phyloP scores from a whole-genome alignment of 2,797 vertebrate species.

The Myotis daubentonii region DNA sequence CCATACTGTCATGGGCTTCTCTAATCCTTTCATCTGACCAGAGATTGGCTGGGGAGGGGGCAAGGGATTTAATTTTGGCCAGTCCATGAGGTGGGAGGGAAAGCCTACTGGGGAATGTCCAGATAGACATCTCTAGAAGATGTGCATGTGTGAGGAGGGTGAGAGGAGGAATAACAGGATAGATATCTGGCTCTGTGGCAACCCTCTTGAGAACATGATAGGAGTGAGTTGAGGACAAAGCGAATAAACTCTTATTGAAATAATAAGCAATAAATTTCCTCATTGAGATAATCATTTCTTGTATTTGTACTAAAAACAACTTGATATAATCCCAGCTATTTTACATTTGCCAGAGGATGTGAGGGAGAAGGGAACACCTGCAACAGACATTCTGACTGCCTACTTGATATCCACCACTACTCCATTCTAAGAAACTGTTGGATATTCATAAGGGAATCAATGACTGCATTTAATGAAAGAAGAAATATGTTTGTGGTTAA shows the following conservation, averaged over 20 bases:
- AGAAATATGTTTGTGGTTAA: not conserved
- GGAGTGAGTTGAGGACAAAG: not conserved
- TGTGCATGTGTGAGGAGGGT: not conserved
- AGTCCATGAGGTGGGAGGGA: not conserved
- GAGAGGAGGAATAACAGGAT: not conserved
- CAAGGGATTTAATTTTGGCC: not conserved
- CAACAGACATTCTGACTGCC: not conserved
- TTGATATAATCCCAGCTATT: not conserved
- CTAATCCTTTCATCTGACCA: not conserved
- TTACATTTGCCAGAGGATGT: not conserved
- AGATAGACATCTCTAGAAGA: not conserved
- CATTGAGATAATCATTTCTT: not conserved
- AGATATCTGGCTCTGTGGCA: not conserved
- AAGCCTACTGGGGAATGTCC: not conserved
- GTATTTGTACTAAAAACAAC: slow-evolving; percentile 14
- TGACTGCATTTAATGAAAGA: not conserved
- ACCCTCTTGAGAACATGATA: not conserved
- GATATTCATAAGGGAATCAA: not conserved
- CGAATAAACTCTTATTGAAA: not conserved
- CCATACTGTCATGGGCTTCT: not conserved
- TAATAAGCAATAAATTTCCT: not conserved
- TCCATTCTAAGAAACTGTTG: not conserved
- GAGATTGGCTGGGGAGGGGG: not conserved
- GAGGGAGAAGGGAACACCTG: not conserved
- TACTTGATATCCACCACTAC: too few relatives aligned